Evolutionary conservation across 2,888 invertebrate genomes (phyloP), one percentile per base, ranked within the genome.

Genomic region (Sphaeridia pumilis): DNA sequence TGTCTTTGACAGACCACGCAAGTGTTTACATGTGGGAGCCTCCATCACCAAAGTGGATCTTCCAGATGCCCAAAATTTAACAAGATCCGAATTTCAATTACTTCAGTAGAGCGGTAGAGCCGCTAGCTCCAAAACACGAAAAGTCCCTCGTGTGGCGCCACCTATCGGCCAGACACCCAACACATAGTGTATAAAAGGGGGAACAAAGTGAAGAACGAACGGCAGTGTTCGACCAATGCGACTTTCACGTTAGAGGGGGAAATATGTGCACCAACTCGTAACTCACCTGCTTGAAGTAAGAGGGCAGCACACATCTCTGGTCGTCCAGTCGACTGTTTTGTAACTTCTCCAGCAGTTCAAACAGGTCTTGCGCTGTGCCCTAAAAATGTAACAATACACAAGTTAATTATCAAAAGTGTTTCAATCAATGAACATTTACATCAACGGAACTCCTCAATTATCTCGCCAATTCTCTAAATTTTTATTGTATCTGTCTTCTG

Each of bases 291-390:
- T 83, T 82, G 74, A 87, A 87, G 74, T 87, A 87, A 48, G 87
- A 81, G 63, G 94, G 93, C 69, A 95, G 77, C 67, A 88, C 89
- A 73, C 94, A 95, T 74, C 95, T 82, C 76, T 97, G 95, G 77
- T 95, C 95, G 71, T 97, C 93, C 69, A 95, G 76, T 58, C 95
- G 81, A 66, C 88, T 88, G 75, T 89, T 86, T 74, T 95, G 94
- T 65, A 92, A 87, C 69, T 87, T 81, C 73, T 94, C 93, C 69
- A 97, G 77, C 67, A 95, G 76, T 72, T 93, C 92, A 73, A 95
- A 92, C 66, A 95, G 79, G 73, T 93, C 93, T 36, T 60, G 64
- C 14, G 64, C 58, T 25, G 60, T 57, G 45, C 59, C 60, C 62
- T 60, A 58, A 22, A 48, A 52, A 35, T 43, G 35, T 20, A 38